These are phyloP conservation scores for Vanessa cardui DNA, from an alignment of 2,888 invertebrate genomes.

Conservation along the genomic window DNA sequence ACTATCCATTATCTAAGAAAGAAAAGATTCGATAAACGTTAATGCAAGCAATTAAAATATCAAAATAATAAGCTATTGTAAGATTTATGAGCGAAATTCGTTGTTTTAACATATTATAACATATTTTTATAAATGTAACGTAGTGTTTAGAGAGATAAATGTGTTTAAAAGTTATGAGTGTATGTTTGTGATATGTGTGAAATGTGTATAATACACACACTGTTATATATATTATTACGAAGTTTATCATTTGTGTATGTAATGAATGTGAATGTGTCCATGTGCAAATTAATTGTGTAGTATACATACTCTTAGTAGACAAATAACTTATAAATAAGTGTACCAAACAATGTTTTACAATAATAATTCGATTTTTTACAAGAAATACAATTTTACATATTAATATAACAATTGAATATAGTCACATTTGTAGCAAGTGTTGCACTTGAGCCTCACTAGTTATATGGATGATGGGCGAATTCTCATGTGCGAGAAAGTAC, in stretches of 20 bases:
- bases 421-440: slow-evolving; percentile 1
- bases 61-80: not conserved
- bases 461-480: not conserved
- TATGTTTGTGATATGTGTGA: not conserved
- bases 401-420: slow-evolving; percentile 1
- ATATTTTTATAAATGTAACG: not conserved
- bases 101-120: not conserved
- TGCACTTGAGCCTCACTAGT: not conserved
- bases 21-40: not conserved
- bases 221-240: slow-evolving; percentile 1
- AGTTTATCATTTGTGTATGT: not conserved
- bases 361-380: not conserved
- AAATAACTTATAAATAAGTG: not conserved
- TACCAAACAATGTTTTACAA: not conserved
- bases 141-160: not conserved
- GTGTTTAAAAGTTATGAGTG: not conserved
- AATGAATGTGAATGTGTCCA: not conserved
- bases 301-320: not conserved
- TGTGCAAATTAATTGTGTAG: not conserved
- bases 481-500: not conserved
- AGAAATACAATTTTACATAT: not conserved
- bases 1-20: slow-evolving; percentile 1
- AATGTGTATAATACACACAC: not conserved
- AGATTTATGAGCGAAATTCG: not conserved
- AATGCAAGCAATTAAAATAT: not conserved